These are phyloP conservation scores for Cheilosia vernalis DNA, from an alignment of 2,888 invertebrate species.

Conservation along the genomic window DNA sequence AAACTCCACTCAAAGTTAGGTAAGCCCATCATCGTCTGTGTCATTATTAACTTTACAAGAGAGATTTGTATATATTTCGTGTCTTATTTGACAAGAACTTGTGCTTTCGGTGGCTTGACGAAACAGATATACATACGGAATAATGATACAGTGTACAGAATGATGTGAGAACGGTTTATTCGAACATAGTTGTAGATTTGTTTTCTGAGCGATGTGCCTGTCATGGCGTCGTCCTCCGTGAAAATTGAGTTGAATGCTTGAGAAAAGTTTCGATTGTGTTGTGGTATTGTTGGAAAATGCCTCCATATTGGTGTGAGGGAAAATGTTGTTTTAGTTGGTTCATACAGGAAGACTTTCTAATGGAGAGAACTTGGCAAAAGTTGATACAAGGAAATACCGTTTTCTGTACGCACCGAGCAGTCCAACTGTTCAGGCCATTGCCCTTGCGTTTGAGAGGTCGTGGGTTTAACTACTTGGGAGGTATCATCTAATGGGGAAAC, in stretches of 20 bases:
- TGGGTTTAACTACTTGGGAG: too few species aligned
- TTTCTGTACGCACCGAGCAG: too few species aligned
- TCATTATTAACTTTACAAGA: constrained; percentile 42
- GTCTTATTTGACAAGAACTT: constrained; percentile 20
- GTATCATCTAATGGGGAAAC: too few species aligned
- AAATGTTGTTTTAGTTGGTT: too few species aligned
- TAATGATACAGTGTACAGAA: constrained; percentile 6
- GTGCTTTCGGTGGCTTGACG: constrained; percentile 7
- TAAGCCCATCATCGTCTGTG: constrained; percentile 25
- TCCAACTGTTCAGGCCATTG: too few species aligned
- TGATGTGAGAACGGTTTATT: constrained; percentile 22
- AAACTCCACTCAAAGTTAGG: constrained; percentile 26
- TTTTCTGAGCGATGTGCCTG: constrained; percentile 10
- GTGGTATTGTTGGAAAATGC: background rate
- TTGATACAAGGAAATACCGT: background rate
- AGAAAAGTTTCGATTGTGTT: background rate
- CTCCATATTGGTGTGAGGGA: background rate
- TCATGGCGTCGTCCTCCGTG: constrained; percentile 4
- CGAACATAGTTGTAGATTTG: constrained; percentile 17
- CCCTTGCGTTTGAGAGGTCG: too few species aligned
- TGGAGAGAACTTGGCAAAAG: background rate
- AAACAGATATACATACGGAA: background rate
- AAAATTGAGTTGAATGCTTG: background rate
- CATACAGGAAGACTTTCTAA: background rate
- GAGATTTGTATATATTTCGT: constrained; percentile 42